phyloP scores from a whole-genome alignment of 2,888 invertebrate genomes.

The Coenonympha arcania region DNA sequence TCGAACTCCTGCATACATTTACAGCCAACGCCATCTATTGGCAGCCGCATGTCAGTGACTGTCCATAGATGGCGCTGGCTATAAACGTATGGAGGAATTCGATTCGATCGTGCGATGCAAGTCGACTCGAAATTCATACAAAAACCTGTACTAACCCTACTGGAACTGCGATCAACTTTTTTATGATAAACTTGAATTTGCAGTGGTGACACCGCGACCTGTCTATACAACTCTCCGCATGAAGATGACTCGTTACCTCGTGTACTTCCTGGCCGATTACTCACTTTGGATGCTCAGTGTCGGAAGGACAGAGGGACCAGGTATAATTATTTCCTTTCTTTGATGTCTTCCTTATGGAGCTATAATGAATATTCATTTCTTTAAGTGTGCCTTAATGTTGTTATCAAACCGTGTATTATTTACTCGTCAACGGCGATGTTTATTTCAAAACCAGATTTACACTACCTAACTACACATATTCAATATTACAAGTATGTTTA shows the following conservation, averaged over 20 bases:
- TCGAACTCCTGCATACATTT: no score
- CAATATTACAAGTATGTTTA: background rate
- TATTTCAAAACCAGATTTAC: background rate
- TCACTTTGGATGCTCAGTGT: constrained; percentile 94
- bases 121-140: no score
- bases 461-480: background rate
- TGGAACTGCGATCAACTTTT: background rate
- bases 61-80: no score
- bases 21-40: no score
- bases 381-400: background rate
- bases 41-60: no score
- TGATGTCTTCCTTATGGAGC: constrained; percentile 3
- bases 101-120: no score
- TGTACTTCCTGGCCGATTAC: constrained; percentile 89
- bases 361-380: constrained; percentile 1
- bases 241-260: constrained; percentile 92
- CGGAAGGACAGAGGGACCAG: constrained; percentile 93
- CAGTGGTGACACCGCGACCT: constrained; percentile 95
- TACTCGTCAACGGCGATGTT: background rate
- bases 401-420: background rate
- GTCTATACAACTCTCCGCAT: constrained; percentile 93
- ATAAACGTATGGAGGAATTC: no score
- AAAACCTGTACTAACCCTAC: no score
- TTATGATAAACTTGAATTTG: constrained; percentile 35
- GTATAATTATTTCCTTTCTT: constrained; percentile 29